phyloP scores from a whole-genome alignment of 2,888 invertebrate species.

The Chydorus sphaericus region DNA sequence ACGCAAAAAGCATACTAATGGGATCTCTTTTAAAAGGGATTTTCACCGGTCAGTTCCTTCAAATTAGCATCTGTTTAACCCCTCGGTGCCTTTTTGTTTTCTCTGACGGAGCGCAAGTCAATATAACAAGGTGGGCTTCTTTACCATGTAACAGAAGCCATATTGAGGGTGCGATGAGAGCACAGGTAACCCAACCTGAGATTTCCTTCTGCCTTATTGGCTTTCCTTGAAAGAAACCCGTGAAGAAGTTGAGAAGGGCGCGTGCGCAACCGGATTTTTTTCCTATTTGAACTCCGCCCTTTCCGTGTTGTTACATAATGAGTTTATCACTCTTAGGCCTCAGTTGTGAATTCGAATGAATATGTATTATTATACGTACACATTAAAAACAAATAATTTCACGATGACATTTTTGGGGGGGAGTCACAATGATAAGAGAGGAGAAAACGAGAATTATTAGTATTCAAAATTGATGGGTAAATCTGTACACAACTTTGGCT shows the following conservation, averaged over 20 bases:
- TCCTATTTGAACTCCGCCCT: too few relatives aligned
- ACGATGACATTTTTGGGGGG: neutral
- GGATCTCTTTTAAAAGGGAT: too few relatives aligned
- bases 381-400: neutral
- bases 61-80: conserved; percentile 7
- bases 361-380: neutral
- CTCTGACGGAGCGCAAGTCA: too few relatives aligned
- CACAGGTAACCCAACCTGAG: conserved; percentile 1
- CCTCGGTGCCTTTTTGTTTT: too few relatives aligned
- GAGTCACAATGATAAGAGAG: too few relatives aligned
- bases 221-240: neutral
- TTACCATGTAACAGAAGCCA: neutral
- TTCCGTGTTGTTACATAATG: neutral
- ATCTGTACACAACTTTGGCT: conserved; percentile 6
- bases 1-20: too few relatives aligned
- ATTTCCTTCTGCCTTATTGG: conserved; percentile 7
- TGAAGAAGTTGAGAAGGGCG: neutral
- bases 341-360: neutral
- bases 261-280: neutral
- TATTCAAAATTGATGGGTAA: neutral
- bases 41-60: too few relatives aligned
- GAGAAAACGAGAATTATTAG: too few relatives aligned
- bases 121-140: too few relatives aligned
- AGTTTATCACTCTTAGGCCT: neutral
- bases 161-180: neutral